Evolutionary conservation across 2,113 vertebrate species (phyloP), one percentile per base, ranked within the genome.

Genomic region (Aspidoscelis tigris): DNA sequence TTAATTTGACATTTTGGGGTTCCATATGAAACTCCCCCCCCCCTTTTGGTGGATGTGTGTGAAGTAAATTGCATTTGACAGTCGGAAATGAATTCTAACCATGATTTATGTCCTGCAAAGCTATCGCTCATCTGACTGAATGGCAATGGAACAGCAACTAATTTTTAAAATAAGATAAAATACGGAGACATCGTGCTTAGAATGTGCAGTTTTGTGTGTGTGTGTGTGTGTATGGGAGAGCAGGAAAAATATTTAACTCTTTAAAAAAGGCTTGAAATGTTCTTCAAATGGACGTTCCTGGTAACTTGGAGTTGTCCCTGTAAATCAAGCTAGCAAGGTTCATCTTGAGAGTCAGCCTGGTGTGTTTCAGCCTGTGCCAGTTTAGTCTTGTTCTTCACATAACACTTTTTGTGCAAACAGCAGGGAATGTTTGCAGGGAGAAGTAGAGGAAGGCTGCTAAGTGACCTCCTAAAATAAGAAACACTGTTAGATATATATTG

Each of bases 41-140:
- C 7, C 12, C 82, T 89, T 87, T 90, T 91, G 91, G 92, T 91
- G 93, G 91, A 89, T 3, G 0, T 80, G 92, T 91, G 90, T 90
- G 91, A 85, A 86, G 92, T 94, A 94, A 94, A 95, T 96, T 93
- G 92, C 14, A 81, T 94, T 85, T 95, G 94, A 94, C 93, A 95
- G 86, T 87, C 86, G 92, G 81, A 94, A 94, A 95, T 95, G 93
- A 94, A 94, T 91, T 87, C 77, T 79, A 58, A 88, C 84, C 76
- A 88, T 92, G 92, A 95, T 95, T 92, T 93, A 92, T 92, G 91
- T 77, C 87, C 91, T 85, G 71, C 50, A 81, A 87, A 76, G 73
- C 75, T 87, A 84, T 75, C 87, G 90, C 88, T 91, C 87, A 84
- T 66, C n/a, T 87, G 91, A 14, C 26, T 81, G 58, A 65, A 58